Evolutionary conservation across 2,888 invertebrate species (phyloP), one percentile per base, ranked within the genome.

Genomic region (Phyllotreta cruciferae): DNA sequence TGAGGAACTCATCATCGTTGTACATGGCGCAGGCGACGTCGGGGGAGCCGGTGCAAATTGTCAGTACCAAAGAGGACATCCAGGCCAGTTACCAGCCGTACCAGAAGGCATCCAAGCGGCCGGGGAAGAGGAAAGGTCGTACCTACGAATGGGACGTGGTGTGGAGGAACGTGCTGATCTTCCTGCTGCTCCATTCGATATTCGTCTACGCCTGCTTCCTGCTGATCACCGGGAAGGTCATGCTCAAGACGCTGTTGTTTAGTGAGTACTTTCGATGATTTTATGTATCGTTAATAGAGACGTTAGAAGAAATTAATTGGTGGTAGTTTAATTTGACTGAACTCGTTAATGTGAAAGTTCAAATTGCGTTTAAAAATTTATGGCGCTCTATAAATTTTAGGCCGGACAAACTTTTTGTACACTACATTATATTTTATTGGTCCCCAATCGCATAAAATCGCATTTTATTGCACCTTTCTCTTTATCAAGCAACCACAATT

Each of bases 111-210:
- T 37, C 57, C 5, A 64, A 62, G 53, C 61, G 50, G 14, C 14
- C 47, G n/a, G 49, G 10, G 8, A 11, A 37, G 11, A 41, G 45
- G 8, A 52, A 50, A 42, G 63, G 50, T 6, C 57, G 50, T 7
- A 47, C 61, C 7, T 79, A 80, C 69, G 73, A 77, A 77, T 87
- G 89, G 87, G 83, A 88, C 71, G 88, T 93, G 70, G 92, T 92
- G 1, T 93, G 93, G 92, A 85, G 88, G 77, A 93, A 93, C 79
- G 89, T 92, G 0, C 76, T 90, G 3, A 88, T 88, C 5, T 92
- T 93, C 75, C 73, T 87, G 1, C 87, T 91, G 71, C 82, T 93
- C 44, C 93, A 93, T 77, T 74, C 83, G 4, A 86, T 85, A 0
- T 85, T 87, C 0, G 8, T 89, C 0, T 92, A 90, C 73, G 90